phyloP scores from a whole-genome alignment of 2,888 invertebrate species.

The Heteromurus nitidus region DNA sequence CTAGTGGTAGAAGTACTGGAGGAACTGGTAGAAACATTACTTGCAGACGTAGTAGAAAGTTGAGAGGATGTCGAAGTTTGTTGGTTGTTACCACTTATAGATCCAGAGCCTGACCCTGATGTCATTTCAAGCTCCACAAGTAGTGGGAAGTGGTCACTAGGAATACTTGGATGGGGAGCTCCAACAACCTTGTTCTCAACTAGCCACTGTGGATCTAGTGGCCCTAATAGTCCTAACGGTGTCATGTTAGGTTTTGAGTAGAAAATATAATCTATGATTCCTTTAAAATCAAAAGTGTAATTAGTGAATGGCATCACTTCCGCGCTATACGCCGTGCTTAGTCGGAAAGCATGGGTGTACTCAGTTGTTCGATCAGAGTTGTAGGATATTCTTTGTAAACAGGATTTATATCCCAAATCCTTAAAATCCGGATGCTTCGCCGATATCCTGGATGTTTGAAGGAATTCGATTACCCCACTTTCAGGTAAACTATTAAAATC shows the following conservation, averaged over 20 bases:
- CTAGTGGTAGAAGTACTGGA: conserved; percentile 51
- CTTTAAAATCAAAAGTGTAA: conserved; percentile 99
- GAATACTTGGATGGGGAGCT: conserved; percentile 98
- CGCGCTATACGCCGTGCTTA: conserved; percentile 95
- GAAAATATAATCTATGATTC: conserved; percentile 99
- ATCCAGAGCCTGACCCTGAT: conserved; percentile 27
- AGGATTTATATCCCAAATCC: conserved; percentile 92
- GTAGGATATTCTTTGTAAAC: conserved; percentile 88
- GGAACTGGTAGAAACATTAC: conserved; percentile 48
- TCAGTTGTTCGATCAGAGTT: conserved; percentile 79
- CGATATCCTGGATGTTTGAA: conserved; percentile 91
- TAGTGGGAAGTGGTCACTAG: conserved; percentile 75
- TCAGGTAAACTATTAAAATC: conserved; percentile 99
- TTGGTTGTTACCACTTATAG: conserved; percentile 28
- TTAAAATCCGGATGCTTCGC: conserved; percentile 97
- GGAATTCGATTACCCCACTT: conserved; percentile 97
- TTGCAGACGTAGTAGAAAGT: conserved; percentile 41
- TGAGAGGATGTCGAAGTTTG: conserved; percentile 28
- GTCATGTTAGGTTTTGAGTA: conserved; percentile 97
- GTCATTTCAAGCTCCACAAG: conserved; percentile 60
- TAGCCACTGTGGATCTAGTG: conserved; percentile 94
- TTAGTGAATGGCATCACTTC: conserved; percentile 99
- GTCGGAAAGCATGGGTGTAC: conserved; percentile 96
- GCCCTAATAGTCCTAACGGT: conserved; percentile 94
- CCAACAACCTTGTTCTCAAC: conserved; percentile 97